These are phyloP conservation scores for Corapipo altera DNA, from an alignment of 2,113 vertebrate species.

Conservation along the genomic window DNA sequence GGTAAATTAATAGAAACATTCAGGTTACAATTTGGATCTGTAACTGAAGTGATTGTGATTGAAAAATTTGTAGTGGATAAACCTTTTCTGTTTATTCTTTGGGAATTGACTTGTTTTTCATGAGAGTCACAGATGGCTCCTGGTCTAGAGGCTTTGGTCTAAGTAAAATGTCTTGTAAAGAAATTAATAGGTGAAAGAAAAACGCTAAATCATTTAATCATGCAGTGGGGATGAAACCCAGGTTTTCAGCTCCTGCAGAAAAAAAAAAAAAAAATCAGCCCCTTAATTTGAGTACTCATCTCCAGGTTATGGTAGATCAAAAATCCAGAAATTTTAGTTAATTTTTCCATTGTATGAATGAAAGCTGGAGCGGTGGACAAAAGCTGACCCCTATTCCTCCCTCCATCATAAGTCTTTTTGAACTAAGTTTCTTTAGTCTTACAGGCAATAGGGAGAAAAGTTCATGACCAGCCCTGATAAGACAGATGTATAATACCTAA, in stretches of 20 bases:
- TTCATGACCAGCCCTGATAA: not conserved
- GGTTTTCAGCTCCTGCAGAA: not conserved
- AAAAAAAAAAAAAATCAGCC: not conserved
- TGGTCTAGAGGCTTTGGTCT: not conserved
- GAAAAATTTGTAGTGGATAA: not conserved
- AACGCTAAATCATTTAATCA: not conserved
- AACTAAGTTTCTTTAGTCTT: not conserved
- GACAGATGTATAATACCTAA: accelerated
- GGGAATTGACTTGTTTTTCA: not conserved
- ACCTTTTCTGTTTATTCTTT: not conserved
- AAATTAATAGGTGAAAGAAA: not conserved
- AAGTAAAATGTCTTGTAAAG: not conserved
- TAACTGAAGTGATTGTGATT: not conserved
- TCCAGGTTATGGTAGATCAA: not conserved
- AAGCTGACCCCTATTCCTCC: not conserved
- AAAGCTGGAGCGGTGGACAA: not conserved
- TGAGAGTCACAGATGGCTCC: not conserved
- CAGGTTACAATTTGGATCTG: not conserved
- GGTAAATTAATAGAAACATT: not conserved
- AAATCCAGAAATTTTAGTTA: not conserved
- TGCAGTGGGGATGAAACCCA: not conserved
- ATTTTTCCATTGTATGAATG: not conserved
- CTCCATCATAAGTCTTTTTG: not conserved
- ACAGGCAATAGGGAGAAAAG: not conserved
- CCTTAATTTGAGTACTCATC: not conserved